Base-by-base conservation (phyloP, 2,113 vertebrate genomes). In the Balaeniceps rex region DNA sequence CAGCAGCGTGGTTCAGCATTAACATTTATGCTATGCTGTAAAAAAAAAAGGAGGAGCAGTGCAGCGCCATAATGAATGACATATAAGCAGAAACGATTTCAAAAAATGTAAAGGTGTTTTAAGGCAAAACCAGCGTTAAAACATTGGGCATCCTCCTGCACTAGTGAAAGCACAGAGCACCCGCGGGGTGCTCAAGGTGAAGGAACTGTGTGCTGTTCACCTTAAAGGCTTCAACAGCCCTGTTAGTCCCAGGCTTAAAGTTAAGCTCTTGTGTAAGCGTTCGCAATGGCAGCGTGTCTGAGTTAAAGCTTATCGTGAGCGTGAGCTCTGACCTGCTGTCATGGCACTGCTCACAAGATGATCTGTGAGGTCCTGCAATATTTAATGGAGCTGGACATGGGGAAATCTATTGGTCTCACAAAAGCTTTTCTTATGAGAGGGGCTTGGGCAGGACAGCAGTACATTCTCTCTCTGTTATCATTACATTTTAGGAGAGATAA, bases 281-380 rank as follows among this genome's bases (percentile, higher is more conserved):
- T 46, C 1, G 2, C 8, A 49, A n/a, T 4, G 61, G 28, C 69
- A 36, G n/a, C 5, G 3, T 0, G 6, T 11, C 70, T 0, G 24
- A 66, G 49, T 14, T 47, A 15, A 54, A 64, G 49, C 72, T 82
- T n/a, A 42, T 47, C 2, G 0, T 0, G 2, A 69, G 34, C 3
- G 2, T 46, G 61, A 55, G 65, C 55, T 69, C 58, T 40, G 61
- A 14, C 63, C 64, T 52, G 68, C 42, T 44, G 26, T 19, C 36
- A 4, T 1, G 12, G 68, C 16, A 9, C 19, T 7, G 42, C 69
- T 78, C 13, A 4, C 42, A 33, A 31, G 38, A 9, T 17, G 24
- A 34, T 15, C 31, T 5, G 9, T 16, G 19, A n/a, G 36, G 29
- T 40, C 40, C 69, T 46, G 15, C 40, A 10, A 2, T n/a, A 7